phyloP scores from a whole-genome alignment of 2,113 vertebrate species.

The Atractosteus spatula region DNA sequence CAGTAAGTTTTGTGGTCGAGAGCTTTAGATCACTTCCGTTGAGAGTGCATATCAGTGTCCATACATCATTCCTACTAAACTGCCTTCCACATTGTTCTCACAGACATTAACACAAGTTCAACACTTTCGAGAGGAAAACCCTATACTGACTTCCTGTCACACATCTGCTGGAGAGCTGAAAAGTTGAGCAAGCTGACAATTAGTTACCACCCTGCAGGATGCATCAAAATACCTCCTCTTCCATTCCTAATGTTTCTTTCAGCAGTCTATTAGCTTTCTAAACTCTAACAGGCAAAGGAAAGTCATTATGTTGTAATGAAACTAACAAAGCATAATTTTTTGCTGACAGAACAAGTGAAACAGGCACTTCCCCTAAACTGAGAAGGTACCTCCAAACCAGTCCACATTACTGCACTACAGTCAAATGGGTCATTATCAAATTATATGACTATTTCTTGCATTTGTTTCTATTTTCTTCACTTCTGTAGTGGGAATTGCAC shows the following conservation, averaged over 20 bases:
- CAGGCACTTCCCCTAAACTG: background rate
- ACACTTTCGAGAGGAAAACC: background rate
- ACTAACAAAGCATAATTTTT: background rate
- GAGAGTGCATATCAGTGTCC: too few species aligned
- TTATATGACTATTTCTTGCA: too few species aligned
- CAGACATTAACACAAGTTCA: background rate
- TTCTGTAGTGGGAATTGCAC: background rate
- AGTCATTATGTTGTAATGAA: background rate
- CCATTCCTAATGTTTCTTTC: slow-evolving; percentile 12
- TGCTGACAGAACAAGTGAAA: background rate
- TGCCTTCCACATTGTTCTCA: background rate
- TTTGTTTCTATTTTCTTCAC: too few species aligned
- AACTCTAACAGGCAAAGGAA: background rate
- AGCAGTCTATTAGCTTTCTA: background rate
- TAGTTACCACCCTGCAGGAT: slow-evolving; percentile 24
- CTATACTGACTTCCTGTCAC: slow-evolving; percentile 7
- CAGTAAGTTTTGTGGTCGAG: too few species aligned
- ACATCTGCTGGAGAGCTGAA: slow-evolving; percentile 18
- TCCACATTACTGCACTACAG: background rate
- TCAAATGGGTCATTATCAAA: background rate
- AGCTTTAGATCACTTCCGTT: too few species aligned
- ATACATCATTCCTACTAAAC: too few species aligned
- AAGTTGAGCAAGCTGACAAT: slow-evolving; percentile 8
- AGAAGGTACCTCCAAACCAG: background rate
- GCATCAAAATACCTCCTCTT: slow-evolving; percentile 14